These are phyloP conservation scores for Oryzias dopingdopingensis DNA, from an alignment of 2,797 vertebrate genomes.

Conservation along the genomic window DNA sequence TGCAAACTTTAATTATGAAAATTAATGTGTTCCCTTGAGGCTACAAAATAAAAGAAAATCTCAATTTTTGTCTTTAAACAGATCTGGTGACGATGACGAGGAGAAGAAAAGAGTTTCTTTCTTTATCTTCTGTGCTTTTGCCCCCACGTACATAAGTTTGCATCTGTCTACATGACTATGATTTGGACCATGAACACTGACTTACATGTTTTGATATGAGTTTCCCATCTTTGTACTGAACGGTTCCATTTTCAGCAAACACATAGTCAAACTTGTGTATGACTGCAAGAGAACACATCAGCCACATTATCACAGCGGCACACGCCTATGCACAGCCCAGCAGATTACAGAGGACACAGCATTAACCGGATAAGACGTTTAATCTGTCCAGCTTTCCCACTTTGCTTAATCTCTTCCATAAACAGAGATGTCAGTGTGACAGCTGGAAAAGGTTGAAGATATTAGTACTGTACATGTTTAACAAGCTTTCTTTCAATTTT, in stretches of 20 bases:
- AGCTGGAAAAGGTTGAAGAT: neutral
- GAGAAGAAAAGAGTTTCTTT: too few species aligned
- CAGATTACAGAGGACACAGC: constrained; percentile 36
- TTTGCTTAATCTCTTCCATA: constrained; percentile 6
- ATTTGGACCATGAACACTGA: neutral
- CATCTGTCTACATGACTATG: neutral
- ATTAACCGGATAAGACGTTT: constrained; percentile 10
- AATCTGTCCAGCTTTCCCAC: constrained; percentile 22
- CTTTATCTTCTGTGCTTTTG: neutral
- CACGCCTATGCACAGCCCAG: constrained; percentile 13
- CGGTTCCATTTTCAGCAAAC: constrained; percentile 95
- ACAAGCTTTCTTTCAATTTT: too few species aligned
- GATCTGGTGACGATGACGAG: too few species aligned
- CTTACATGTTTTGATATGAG: constrained; percentile 92
- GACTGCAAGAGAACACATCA: constrained; percentile 74
- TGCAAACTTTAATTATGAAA: too few species aligned
- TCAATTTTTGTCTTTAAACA: too few species aligned
- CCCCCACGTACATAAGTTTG: neutral
- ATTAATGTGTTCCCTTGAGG: too few species aligned
- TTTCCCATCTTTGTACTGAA: constrained; percentile 94
- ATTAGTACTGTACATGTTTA: too few species aligned
- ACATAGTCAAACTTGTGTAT: constrained; percentile 95
- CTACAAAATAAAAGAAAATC: too few species aligned
- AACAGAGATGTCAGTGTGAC: neutral
- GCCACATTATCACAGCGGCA: neutral